Evolutionary conservation across 2,797 vertebrate genomes (phyloP), one percentile per base, ranked within the genome.

Genomic region (Setipinna tenuifilis): DNA sequence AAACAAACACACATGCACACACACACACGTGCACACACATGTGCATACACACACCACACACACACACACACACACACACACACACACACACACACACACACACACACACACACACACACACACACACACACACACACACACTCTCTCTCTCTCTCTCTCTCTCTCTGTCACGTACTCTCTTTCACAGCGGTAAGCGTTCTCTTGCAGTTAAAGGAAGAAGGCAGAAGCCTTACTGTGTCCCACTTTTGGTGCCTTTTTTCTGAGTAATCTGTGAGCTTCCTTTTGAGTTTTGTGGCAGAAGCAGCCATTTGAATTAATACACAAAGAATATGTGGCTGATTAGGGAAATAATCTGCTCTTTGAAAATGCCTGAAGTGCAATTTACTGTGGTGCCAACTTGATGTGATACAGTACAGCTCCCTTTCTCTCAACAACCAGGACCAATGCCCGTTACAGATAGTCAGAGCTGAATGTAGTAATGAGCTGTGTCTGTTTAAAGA

Each of bases 251-350:
- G 68, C 23, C 28, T 54, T 81, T 83, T 57, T 85, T 82, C 71
- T 48, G 25, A 65, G 14, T 14, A 61, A 71, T 61, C 48, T 86
- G 25, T 58, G 31, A 44, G 75, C 82, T 61, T 23, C 50, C 61
- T 75, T 85, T 65, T 71, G 50, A 87, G 84, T 83, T 81, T 83
- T 85, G 75, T 78, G 82, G 35, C 25, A 16, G 23, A 31, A 82
- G 58, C 81, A 62, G 50, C 81, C 83, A 68, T 91, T 87, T 85
- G 31, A 87, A 87, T 83, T 1, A 88, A 84, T 65, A n/a, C 78
- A 71, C 87, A 86, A 83, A 83, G 59, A 85, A 82, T 59, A 54
- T 31, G 87, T 3, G 58, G 62, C 50, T 82, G 82, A 87, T 89
- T 88, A 75, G 81, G 62, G 82, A 82, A 81, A 65, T 83, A 88